phyloP scores from a whole-genome alignment of 2,113 vertebrate genomes.

The Mobula hypostoma region DNA sequence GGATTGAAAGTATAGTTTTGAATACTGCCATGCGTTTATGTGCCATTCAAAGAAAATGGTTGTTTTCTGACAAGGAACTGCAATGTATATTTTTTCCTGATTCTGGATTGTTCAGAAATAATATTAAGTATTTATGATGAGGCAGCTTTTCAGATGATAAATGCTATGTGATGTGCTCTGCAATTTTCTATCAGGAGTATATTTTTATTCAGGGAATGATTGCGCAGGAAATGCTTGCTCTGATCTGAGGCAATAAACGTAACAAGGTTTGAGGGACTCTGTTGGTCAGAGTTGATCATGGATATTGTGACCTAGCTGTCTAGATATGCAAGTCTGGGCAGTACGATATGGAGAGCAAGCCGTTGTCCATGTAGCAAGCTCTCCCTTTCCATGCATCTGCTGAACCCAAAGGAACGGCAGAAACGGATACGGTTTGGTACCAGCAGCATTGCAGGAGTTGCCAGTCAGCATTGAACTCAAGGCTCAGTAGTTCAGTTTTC shows the following conservation, averaged over 20 bases:
- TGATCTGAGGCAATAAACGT: neutral
- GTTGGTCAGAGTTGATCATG: too few species aligned
- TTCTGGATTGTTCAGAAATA: neutral
- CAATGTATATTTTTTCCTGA: neutral
- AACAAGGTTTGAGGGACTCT: too few species aligned
- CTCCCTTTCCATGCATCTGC: too few species aligned
- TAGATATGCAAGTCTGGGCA: too few species aligned
- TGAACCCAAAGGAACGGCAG: too few species aligned
- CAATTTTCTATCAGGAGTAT: neutral
- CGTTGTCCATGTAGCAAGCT: too few species aligned
- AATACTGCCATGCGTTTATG: neutral
- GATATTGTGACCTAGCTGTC: too few species aligned
- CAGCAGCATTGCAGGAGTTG: too few species aligned
- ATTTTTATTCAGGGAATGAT: neutral
- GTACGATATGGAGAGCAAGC: too few species aligned
- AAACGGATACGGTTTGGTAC: too few species aligned
- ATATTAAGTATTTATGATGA: neutral
- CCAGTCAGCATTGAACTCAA: too few species aligned
- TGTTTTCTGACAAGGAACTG: neutral
- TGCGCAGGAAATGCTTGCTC: neutral
- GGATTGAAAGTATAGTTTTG: neutral
- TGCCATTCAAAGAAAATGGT: too few species aligned
- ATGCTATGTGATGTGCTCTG: neutral
- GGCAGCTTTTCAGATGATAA: neutral
- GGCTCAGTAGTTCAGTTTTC: neutral